A percentile compares a stretch with the other conserved stretches of the same genome.
Evolutionary conservation across 1,140 invertebrate species (phyloP).

Genomic region (Diplogasteroides magnus): DNA sequence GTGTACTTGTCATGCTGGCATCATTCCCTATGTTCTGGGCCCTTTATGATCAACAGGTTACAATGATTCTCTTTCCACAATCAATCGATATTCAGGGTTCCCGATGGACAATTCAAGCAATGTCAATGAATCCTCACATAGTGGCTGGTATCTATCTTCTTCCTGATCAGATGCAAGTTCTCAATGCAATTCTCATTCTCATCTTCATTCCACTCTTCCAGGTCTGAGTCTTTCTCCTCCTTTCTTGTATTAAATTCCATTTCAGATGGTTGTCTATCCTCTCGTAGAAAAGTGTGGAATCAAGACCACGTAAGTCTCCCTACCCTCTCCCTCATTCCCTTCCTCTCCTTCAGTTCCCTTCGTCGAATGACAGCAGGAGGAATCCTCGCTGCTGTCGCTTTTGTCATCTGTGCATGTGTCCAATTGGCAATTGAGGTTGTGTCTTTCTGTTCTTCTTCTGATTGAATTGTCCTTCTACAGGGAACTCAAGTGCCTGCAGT

Average conservation of each 20-base stretch:
- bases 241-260: background rate
- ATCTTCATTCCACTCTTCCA: constrained; percentile 28
- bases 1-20: constrained; percentile 56
- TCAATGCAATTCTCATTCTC: constrained; percentile 24
- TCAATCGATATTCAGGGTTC: constrained; percentile 48
- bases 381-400: constrained; percentile 10
- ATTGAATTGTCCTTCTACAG: constrained; percentile 7
- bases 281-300: constrained; percentile 46
- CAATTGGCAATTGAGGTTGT: constrained; percentile 12
- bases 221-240: constrained; percentile 17
- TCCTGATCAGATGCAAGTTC: constrained; percentile 77
- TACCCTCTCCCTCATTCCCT: too few relatives aligned
- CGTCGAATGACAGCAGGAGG: constrained; percentile 13
- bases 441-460: background rate
- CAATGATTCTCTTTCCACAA: background rate
- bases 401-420: constrained; percentile 11
- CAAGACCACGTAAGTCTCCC: constrained; percentile 1
- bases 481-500: constrained; percentile 7
- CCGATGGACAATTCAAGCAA: constrained; percentile 58
- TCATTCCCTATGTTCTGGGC: constrained; percentile 60
- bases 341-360: background rate
- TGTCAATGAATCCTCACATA: constrained; percentile 53
- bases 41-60: constrained; percentile 60
- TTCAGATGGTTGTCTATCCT: constrained; percentile 19
- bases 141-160: constrained; percentile 60